phyloP scores from a whole-genome alignment of 2,797 vertebrate genomes.

The Adelosebastes latens region DNA sequence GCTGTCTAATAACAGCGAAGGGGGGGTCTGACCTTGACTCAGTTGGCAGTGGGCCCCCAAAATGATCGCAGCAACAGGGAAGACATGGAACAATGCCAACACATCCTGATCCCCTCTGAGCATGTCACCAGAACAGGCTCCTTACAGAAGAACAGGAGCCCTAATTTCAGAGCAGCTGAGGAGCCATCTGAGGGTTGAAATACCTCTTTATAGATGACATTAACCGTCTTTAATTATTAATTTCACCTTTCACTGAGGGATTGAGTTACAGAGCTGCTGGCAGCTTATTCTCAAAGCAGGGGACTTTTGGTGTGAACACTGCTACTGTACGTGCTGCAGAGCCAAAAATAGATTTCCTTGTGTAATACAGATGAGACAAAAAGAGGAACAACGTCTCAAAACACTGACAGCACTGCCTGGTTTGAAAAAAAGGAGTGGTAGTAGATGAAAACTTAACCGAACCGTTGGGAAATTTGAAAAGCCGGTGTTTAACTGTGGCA shows the following conservation, averaged over 20 bases:
- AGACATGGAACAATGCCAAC: constrained; percentile 25
- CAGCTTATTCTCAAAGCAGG: constrained; percentile 22
- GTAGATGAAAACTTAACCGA: background rate
- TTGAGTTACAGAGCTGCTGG: constrained; percentile 20
- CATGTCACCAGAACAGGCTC: constrained; percentile 17
- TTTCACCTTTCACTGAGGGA: constrained; percentile 19
- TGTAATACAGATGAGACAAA: constrained; percentile 19
- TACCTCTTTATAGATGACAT: constrained; percentile 17
- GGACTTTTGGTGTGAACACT: constrained; percentile 7
- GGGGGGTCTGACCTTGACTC: constrained; percentile 25
- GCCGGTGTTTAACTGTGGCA: background rate
- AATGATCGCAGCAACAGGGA: constrained; percentile 13
- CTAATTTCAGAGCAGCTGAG: constrained; percentile 20
- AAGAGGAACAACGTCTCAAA: constrained; percentile 29
- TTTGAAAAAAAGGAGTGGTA: background rate
- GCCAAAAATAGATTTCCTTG: constrained; percentile 67
- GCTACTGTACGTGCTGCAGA: background rate
- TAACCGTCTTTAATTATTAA: constrained; percentile 39
- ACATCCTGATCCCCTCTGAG: background rate
- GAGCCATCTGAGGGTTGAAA: constrained; percentile 5
- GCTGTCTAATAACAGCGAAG: background rate
- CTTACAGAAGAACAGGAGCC: constrained; percentile 1
- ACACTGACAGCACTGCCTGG: background rate
- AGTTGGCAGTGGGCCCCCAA: constrained; percentile 27
- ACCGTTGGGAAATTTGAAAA: background rate